phyloP scores from a whole-genome alignment of 2,888 invertebrate species.

The Nasonia oneida region DNA sequence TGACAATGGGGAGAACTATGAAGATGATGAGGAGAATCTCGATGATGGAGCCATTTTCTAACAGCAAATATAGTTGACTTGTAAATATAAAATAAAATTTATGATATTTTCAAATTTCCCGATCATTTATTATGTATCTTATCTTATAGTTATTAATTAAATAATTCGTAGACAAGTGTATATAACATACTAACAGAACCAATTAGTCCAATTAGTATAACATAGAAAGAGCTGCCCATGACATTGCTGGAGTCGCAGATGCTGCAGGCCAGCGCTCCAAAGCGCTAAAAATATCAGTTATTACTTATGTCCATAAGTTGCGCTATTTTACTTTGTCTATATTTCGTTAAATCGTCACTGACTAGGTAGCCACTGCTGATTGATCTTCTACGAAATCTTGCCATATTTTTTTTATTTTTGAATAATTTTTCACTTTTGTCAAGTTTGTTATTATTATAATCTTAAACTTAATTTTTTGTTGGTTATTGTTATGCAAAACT shows the following conservation, averaged over 20 bases:
- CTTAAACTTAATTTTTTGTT: background rate
- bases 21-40: conserved; percentile 92
- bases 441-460: conserved; percentile 10
- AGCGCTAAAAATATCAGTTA: conserved; percentile 43
- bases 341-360: background rate
- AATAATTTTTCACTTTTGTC: background rate
- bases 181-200: conserved; percentile 75
- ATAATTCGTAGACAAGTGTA: background rate
- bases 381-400: conserved; percentile 27
- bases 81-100: conserved; percentile 52
- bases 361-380: conserved; percentile 31
- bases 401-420: conserved; percentile 6
- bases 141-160: no score
- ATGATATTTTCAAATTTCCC: background rate
- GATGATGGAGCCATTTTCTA: conserved; percentile 91
- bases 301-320: background rate
- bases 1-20: conserved; percentile 92
- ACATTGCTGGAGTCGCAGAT: conserved; percentile 73
- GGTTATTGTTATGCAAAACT: conserved; percentile 27
- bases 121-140: background rate
- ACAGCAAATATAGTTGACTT: conserved; percentile 63
- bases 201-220: conserved; percentile 75
- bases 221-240: conserved; percentile 74
- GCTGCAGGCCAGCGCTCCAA: conserved; percentile 68
- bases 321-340: background rate